Conservation (phyloP, 2,797 vertebrate genomes). For the Pygocentrus nattereri region DNA sequence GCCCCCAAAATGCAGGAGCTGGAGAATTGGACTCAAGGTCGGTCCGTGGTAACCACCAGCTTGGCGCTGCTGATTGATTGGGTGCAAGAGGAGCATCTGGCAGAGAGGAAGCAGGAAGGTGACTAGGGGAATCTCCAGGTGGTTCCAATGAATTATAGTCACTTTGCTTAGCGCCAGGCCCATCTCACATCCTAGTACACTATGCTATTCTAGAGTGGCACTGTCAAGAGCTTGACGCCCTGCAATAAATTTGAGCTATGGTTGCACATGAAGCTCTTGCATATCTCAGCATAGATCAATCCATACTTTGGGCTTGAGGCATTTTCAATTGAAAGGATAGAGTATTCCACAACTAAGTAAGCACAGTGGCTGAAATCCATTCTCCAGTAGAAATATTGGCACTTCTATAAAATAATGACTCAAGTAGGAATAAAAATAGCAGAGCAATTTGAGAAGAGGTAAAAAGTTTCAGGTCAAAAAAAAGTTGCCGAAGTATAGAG, state of each 20-base stretch:
- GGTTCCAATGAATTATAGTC: constrained; percentile 77
- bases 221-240: constrained; percentile 53
- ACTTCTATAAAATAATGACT: no score
- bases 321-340: background rate
- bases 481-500: no score
- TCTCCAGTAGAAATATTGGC: background rate
- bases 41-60: constrained; percentile 65
- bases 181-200: constrained; percentile 51
- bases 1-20: constrained; percentile 60
- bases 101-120: constrained; percentile 79
- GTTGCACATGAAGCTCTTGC: background rate
- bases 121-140: constrained; percentile 80
- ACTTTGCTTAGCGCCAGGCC: constrained; percentile 53
- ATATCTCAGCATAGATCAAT: background rate
- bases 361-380: background rate
- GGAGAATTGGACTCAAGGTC: constrained; percentile 77
- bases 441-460: background rate
- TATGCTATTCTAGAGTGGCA: constrained; percentile 56
- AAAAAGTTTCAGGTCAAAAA: background rate
- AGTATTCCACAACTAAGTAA: background rate
- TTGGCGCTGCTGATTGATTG: constrained; percentile 76
- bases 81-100: constrained; percentile 80
- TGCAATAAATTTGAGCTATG: constrained; percentile 56
- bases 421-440: background rate
- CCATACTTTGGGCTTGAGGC: background rate